Conservation (phyloP, 2,888 invertebrate species). For the Drosophila nigricruria region DNA sequence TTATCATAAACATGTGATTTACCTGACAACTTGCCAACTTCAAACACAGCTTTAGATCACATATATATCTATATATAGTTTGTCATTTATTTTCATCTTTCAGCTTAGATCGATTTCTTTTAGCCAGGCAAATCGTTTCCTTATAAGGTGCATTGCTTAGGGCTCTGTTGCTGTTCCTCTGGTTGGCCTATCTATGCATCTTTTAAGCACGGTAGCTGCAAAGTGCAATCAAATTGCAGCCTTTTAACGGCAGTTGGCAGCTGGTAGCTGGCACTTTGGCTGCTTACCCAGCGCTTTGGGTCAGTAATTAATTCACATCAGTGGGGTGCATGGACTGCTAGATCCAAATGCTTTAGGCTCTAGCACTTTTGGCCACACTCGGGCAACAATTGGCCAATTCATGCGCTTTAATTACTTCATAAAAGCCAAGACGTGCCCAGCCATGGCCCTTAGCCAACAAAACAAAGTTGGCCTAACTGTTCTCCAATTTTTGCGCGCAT, state of each 20-base stretch:
- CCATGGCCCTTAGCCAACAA: slow-evolving; percentile 51
- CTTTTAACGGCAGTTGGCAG: slow-evolving; percentile 64
- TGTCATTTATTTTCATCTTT: not conserved
- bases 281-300: slow-evolving; percentile 67
- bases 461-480: slow-evolving; percentile 58
- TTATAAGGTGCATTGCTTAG: slow-evolving; percentile 24
- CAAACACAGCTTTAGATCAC: not conserved
- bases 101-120: slow-evolving; percentile 1
- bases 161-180: slow-evolving; percentile 26
- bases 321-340: slow-evolving; percentile 40
- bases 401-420: slow-evolving; percentile 79
- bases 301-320: slow-evolving; percentile 80
- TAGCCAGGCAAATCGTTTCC: not conserved
- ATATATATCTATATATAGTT: not conserved
- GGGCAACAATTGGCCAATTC: slow-evolving; percentile 76
- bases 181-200: slow-evolving; percentile 64
- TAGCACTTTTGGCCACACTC: slow-evolving; percentile 43
- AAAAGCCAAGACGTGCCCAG: slow-evolving; percentile 48
- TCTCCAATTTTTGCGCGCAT: slow-evolving; percentile 54
- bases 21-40: not conserved
- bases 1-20: not conserved
- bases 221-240: slow-evolving; percentile 49
- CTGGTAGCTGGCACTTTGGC: slow-evolving; percentile 25
- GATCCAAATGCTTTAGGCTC: slow-evolving; percentile 39
- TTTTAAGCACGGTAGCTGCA: slow-evolving; percentile 66